A percentile compares a stretch with the other conserved stretches of the same genome.
Evolutionary conservation across 2,888 invertebrate species (phyloP).

Genomic region (Drosophila anomalipes): DNA sequence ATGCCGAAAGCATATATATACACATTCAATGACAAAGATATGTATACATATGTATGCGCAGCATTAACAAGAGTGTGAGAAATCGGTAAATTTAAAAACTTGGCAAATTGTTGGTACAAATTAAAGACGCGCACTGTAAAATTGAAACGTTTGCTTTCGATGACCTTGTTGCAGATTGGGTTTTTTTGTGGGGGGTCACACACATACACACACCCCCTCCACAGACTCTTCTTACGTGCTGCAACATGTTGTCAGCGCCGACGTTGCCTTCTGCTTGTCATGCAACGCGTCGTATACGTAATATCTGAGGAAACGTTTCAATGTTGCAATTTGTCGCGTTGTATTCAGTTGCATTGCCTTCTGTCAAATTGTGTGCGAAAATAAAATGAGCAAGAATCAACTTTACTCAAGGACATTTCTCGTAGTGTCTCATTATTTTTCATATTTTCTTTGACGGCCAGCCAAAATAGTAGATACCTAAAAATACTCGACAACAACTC

Average conservation of each 20-base stretch:
- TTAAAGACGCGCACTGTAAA: conserved; percentile 56
- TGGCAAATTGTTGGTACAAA: conserved; percentile 64
- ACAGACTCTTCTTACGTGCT: conserved; percentile 30
- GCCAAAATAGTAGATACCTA: conserved; percentile 42
- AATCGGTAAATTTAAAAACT: conserved; percentile 40
- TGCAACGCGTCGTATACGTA: conserved; percentile 71
- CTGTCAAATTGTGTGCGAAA: conserved; percentile 73
- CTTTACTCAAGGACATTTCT: conserved; percentile 72
- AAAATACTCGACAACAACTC: conserved; percentile 13
- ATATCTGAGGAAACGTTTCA: conserved; percentile 60
- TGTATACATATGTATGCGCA: not conserved
- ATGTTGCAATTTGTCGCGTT: conserved; percentile 12
- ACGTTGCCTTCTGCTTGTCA: conserved; percentile 44
- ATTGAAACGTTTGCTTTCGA: conserved; percentile 32
- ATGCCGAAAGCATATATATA: not conserved
- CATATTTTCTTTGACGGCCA: conserved; percentile 60
- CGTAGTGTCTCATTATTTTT: conserved; percentile 71
- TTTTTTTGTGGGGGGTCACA: not conserved
- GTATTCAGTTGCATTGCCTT: conserved; percentile 52
- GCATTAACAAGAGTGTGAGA: conserved; percentile 17
- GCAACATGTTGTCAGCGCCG: conserved; percentile 67
- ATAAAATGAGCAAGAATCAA: conserved; percentile 56
- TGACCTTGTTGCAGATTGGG: conserved; percentile 49
- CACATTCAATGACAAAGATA: not conserved
- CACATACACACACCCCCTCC: conserved; percentile 14